These are phyloP conservation scores for Meteorus cinctellus DNA, from an alignment of 2,888 invertebrate genomes.

Conservation along the genomic window DNA sequence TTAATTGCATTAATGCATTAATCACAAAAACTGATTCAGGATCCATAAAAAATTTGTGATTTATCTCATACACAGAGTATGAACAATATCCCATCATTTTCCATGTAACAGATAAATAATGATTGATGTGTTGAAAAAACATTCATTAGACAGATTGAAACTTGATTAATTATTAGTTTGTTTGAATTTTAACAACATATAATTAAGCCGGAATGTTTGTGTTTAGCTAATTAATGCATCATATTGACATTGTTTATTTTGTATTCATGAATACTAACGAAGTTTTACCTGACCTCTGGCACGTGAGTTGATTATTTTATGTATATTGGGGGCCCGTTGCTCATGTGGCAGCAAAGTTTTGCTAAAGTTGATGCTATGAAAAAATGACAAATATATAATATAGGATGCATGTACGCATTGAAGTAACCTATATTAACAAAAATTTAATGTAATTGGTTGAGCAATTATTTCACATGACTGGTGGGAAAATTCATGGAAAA, in stretches of 20 bases:
- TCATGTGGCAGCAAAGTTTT: not conserved
- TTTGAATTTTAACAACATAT: not conserved
- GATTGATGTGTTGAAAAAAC: constrained; percentile 17
- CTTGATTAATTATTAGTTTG: not conserved
- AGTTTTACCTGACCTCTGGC: not conserved
- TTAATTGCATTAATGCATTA: too few relatives aligned
- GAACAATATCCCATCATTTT: too few relatives aligned
- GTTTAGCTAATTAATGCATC: constrained; percentile 46
- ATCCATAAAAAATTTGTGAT: too few relatives aligned
- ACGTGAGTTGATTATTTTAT: not conserved
- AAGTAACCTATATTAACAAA: not conserved
- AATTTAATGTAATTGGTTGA: not conserved
- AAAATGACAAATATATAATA: not conserved
- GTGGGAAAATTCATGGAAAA: constrained; percentile 5
- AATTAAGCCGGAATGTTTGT: constrained; percentile 39
- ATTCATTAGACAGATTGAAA: not conserved
- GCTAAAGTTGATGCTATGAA: not conserved
- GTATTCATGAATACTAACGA: constrained; percentile 45
- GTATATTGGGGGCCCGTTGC: not conserved
- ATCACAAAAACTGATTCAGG: too few relatives aligned
- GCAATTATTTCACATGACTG: not conserved
- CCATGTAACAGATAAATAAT: not conserved
- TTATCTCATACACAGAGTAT: too few relatives aligned
- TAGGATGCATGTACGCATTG: not conserved
- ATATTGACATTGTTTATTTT: constrained; percentile 46